Percentiles rank a stretch among this genome's conserved stretches.
Evolutionary conservation across 2,113 vertebrate genomes (phyloP).

Genomic region (Sebastes schlegelii): DNA sequence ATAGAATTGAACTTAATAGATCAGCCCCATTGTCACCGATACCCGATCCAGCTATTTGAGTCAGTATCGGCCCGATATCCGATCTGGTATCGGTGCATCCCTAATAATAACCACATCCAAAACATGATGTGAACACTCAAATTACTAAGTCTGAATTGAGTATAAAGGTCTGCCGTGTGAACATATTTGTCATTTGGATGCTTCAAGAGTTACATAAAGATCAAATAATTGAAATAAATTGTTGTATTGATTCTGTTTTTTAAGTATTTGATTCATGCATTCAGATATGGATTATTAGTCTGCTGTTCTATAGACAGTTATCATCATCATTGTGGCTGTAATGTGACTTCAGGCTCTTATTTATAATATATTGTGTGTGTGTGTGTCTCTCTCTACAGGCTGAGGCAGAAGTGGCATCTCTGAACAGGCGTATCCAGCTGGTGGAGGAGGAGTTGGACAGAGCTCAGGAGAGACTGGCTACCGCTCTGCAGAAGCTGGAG

Average conservation of each 20-base stretch:
- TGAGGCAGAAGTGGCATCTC: constrained; percentile 96
- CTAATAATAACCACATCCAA: background rate
- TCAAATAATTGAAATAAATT: background rate
- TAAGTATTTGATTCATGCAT: background rate
- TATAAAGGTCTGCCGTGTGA: background rate
- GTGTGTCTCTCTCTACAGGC: constrained; percentile 82
- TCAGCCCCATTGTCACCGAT: too few species aligned
- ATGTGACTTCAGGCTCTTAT: background rate
- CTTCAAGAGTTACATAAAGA: background rate
- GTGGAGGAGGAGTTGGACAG: constrained; percentile 98
- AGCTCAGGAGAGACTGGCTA: constrained; percentile 96
- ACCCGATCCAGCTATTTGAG: too few species aligned
- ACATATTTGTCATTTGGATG: background rate
- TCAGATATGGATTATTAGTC: background rate
- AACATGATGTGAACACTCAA: background rate
- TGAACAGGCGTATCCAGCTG: constrained; percentile 97
- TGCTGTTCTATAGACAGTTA: background rate
- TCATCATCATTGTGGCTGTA: background rate
- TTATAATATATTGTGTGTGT: background rate
- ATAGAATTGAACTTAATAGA: too few species aligned
- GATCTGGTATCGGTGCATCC: too few species aligned
- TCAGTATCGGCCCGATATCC: too few species aligned
- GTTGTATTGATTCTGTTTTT: background rate
- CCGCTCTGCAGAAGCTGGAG: constrained; percentile 96
- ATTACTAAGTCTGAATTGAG: background rate